Conservation (phyloP, 2,797 vertebrate genomes). For the Melanotaenia maccullochi region DNA sequence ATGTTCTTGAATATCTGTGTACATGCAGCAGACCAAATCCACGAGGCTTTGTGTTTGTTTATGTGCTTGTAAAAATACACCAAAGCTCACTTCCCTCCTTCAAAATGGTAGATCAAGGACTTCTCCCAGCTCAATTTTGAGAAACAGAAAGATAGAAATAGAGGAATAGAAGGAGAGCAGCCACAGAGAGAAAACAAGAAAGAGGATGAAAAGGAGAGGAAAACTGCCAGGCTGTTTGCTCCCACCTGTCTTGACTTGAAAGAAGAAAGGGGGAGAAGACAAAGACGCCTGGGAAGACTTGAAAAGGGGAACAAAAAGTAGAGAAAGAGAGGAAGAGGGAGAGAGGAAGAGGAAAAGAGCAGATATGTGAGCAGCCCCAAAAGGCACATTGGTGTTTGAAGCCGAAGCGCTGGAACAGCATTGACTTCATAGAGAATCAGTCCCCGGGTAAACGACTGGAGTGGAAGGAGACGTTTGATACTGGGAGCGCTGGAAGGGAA, state of each 20-base stretch:
- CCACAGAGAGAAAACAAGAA: constrained; percentile 63
- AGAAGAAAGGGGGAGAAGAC: constrained; percentile 69
- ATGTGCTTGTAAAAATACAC: constrained; percentile 44
- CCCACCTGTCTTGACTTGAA: constrained; percentile 80
- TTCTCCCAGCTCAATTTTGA: constrained; percentile 69
- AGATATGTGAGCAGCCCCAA: constrained; percentile 73
- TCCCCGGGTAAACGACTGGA: constrained; percentile 76
- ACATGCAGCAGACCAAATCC: constrained; percentile 36
- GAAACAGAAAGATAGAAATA: constrained; percentile 47
- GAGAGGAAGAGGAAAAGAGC: constrained; percentile 73
- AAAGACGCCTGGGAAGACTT: constrained; percentile 77
- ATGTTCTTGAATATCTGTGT: constrained; percentile 25
- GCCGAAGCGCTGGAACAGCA: constrained; percentile 72
- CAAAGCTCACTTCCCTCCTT: constrained; percentile 57
- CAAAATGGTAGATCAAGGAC: constrained; percentile 73
- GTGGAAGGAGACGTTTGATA: constrained; percentile 80
- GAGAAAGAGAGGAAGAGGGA: constrained; percentile 62
- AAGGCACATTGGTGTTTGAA: constrained; percentile 78
- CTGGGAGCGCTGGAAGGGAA: constrained; percentile 73
- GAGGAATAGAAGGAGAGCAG: constrained; percentile 41
- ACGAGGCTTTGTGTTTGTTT: constrained; percentile 24
- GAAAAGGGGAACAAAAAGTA: constrained; percentile 71
- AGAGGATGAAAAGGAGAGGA: constrained; percentile 63
- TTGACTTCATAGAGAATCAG: constrained; percentile 77
- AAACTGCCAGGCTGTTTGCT: constrained; percentile 78